phyloP scores from a whole-genome alignment of 1,140 invertebrate species.

The Drosophila prosaltans region DNA sequence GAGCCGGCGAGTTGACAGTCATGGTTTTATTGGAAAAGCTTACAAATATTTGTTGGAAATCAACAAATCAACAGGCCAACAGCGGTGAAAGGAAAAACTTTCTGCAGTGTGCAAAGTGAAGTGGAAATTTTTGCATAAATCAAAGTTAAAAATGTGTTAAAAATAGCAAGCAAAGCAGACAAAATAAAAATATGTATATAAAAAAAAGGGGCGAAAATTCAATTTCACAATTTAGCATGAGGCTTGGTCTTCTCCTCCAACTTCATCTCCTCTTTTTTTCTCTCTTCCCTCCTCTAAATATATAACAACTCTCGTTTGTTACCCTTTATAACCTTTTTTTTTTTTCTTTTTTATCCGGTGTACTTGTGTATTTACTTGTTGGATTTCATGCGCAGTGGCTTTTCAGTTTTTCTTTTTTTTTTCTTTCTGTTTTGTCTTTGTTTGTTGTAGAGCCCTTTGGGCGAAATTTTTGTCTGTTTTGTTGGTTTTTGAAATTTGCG shows the following conservation, averaged over 20 bases:
- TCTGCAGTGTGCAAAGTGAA: constrained; percentile 67
- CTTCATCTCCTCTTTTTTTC: constrained; percentile 7
- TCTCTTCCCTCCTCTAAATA: constrained; percentile 3
- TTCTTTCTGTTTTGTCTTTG: constrained; percentile 41
- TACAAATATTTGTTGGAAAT: constrained; percentile 75
- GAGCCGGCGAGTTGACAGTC: constrained; percentile 45
- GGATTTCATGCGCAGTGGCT: constrained; percentile 30
- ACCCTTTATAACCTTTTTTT: constrained; percentile 41
- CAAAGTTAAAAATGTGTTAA: constrained; percentile 78
- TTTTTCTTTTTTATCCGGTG: constrained; percentile 21
- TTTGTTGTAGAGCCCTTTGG: constrained; percentile 65
- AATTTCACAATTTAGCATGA: constrained; percentile 65
- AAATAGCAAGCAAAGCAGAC: constrained; percentile 51
- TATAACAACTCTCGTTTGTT: constrained; percentile 25
- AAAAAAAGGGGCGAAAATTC: constrained; percentile 64
- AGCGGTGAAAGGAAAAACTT: constrained; percentile 34
- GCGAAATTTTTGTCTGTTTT: constrained; percentile 74
- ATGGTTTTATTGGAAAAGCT: constrained; percentile 66
- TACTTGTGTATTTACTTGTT: constrained; percentile 67
- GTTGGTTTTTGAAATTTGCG: constrained; percentile 79
- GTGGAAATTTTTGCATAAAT: constrained; percentile 79
- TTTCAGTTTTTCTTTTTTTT: constrained; percentile 24
- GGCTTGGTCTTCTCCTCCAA: constrained; percentile 21
- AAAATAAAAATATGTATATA: too few relatives aligned
- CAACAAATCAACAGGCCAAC: constrained; percentile 63